Conservation (phyloP, 2,888 invertebrate genomes). For the Tillus elongatus region DNA sequence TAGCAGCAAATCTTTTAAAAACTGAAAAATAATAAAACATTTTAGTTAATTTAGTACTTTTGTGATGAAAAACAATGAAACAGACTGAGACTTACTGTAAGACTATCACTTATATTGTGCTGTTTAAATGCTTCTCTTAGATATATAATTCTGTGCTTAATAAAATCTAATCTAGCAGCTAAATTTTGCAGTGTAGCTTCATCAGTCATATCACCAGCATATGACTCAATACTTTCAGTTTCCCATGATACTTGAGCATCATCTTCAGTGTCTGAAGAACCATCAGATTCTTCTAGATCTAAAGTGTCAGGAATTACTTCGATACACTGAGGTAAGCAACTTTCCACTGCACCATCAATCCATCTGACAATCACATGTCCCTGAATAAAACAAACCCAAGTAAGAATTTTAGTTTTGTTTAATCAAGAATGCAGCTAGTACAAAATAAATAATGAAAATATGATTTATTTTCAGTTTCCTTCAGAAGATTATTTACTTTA, state of each 20-base stretch:
- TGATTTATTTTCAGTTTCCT: too few species aligned
- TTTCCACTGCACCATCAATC: constrained; percentile 76
- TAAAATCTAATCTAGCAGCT: constrained; percentile 52
- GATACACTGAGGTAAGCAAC: constrained; percentile 81
- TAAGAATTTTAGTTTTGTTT: too few species aligned
- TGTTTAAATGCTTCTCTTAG: constrained; percentile 73
- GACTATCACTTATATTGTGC: too few species aligned
- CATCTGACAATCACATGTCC: constrained; percentile 86
- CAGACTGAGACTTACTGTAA: too few species aligned
- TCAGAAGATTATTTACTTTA: too few species aligned
- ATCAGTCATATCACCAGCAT: constrained; percentile 46
- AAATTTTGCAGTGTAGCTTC: constrained; percentile 48
- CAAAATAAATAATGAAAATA: too few species aligned
- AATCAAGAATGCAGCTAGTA: too few species aligned
- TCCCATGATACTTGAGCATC: constrained; percentile 64
- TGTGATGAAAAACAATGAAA: background rate
- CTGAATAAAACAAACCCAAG: constrained; percentile 29
- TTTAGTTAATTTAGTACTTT: background rate
- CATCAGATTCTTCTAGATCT: constrained; percentile 64
- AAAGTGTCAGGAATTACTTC: constrained; percentile 64
- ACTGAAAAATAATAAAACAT: constrained; percentile 43
- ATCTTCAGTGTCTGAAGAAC: constrained; percentile 11
- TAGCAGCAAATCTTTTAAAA: constrained; percentile 69
- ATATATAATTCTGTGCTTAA: constrained; percentile 35
- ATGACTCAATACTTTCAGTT: constrained; percentile 59